phyloP scores from a whole-genome alignment of 2,113 vertebrate species.

The Polyodon spathula region DNA sequence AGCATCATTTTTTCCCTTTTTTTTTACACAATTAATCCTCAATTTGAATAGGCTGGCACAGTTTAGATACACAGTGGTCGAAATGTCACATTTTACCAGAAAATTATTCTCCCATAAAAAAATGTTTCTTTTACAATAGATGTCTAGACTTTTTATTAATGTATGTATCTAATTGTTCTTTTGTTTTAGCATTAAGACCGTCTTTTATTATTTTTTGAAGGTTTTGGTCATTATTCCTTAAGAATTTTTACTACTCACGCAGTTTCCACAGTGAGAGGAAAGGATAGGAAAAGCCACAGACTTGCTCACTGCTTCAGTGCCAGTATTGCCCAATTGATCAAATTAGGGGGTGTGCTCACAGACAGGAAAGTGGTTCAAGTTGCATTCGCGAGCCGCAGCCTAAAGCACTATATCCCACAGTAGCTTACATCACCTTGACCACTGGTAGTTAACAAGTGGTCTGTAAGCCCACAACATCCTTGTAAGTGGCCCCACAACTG shows the following conservation, averaged over 20 bases:
- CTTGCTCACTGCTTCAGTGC: slow-evolving; percentile 7
- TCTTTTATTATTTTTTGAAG: slow-evolving; percentile 49
- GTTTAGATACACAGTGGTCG: too few relatives aligned
- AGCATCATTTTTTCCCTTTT: too few relatives aligned
- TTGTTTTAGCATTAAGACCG: slow-evolving; percentile 50
- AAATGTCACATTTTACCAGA: slow-evolving; percentile 28
- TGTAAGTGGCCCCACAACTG: too few relatives aligned
- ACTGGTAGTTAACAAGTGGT: too few relatives aligned
- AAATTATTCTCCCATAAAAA: slow-evolving; percentile 45
- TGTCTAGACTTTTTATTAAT: slow-evolving; percentile 63
- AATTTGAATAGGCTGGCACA: too few relatives aligned
- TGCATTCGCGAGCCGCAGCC: slow-evolving; percentile 7
- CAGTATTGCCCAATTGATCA: background rate
- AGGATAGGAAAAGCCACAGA: background rate
- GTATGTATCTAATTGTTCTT: slow-evolving; percentile 56
- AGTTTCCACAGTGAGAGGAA: background rate
- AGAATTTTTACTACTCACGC: slow-evolving; percentile 48
- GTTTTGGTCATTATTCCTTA: slow-evolving; percentile 53
- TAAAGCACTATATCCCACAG: slow-evolving; percentile 5
- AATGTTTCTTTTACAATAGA: slow-evolving; percentile 48
- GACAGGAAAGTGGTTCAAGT: slow-evolving; percentile 5
- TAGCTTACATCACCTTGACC: too few relatives aligned
- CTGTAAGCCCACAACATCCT: too few relatives aligned
- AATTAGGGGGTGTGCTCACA: slow-evolving; percentile 3
- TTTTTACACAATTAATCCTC: too few relatives aligned